These are phyloP conservation scores for Eulimnadia texana DNA, from an alignment of 1,140 invertebrate species.

Conservation along the genomic window DNA sequence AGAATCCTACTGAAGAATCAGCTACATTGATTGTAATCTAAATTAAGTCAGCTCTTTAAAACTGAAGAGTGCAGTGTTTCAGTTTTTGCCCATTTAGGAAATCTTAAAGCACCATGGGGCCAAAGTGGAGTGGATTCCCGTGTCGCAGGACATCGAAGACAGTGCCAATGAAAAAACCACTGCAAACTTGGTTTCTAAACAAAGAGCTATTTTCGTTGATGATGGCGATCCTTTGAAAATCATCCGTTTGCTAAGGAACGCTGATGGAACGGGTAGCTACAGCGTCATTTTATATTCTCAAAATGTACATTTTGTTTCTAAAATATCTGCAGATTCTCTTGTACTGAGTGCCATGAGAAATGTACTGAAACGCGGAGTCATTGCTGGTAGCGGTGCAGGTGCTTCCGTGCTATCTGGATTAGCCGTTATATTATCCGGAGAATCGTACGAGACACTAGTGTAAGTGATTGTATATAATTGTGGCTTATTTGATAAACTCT, in stretches of 20 bases:
- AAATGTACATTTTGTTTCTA: not conserved
- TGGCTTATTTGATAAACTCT: not conserved
- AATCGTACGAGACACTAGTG: slow-evolving; percentile 16
- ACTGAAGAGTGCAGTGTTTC: no score
- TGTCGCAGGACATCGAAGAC: slow-evolving; percentile 7
- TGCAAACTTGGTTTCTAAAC: slow-evolving; percentile 10
- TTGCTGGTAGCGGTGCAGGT: slow-evolving; percentile 15
- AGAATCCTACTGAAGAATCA: no score
- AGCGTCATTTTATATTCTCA: not conserved
- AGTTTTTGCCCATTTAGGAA: no score
- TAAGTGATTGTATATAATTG: not conserved
- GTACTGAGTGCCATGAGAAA: slow-evolving; percentile 11
- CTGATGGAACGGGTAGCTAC: slow-evolving; percentile 11
- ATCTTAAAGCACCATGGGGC: slow-evolving; percentile 7
- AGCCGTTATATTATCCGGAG: slow-evolving; percentile 7
- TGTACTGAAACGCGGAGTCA: slow-evolving; percentile 11
- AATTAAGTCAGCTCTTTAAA: no score
- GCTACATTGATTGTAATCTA: no score
- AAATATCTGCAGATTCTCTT: slow-evolving; percentile 11
- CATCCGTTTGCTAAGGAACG: slow-evolving; percentile 9
- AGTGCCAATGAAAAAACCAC: slow-evolving; percentile 10
- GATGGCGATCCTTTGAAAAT: slow-evolving; percentile 11
- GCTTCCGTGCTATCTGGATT: slow-evolving; percentile 5
- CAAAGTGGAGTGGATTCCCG: slow-evolving; percentile 12
- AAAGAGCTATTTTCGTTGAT: slow-evolving; percentile 13